Conservation (phyloP, 2,113 vertebrate species). For the Tetraodon nigroviridis region DNA sequence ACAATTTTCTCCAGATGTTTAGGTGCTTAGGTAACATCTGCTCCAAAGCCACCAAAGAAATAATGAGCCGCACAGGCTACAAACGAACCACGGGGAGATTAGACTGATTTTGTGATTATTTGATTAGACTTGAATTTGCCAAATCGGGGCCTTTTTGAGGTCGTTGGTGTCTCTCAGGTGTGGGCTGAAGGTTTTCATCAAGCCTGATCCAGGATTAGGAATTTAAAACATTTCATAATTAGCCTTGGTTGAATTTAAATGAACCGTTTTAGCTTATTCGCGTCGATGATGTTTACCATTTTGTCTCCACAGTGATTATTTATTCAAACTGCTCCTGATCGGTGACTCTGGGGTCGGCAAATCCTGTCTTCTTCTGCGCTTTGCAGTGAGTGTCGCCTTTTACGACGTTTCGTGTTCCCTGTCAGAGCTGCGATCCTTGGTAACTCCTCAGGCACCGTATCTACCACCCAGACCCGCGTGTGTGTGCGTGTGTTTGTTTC, state of each 20-base stretch:
- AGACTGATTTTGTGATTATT: too few relatives aligned
- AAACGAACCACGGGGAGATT: too few relatives aligned
- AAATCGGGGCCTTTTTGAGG: too few relatives aligned
- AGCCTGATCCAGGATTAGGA: too few relatives aligned
- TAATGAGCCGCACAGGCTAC: too few relatives aligned
- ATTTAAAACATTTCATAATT: too few relatives aligned
- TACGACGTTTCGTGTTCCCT: neutral
- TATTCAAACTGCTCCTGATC: slow-evolving; percentile 99
- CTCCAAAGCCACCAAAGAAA: neutral
- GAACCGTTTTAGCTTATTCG: neutral
- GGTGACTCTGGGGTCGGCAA: slow-evolving; percentile 98
- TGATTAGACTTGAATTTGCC: too few relatives aligned
- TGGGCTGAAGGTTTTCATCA: too few relatives aligned
- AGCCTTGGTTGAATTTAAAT: too few relatives aligned
- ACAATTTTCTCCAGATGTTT: neutral
- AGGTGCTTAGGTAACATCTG: slow-evolving; percentile 9
- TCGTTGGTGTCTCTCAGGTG: too few relatives aligned
- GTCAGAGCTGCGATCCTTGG: neutral
- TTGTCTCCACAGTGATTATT: slow-evolving; percentile 87
- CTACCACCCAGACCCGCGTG: slow-evolving; percentile 3
- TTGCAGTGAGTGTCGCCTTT: slow-evolving; percentile 84
- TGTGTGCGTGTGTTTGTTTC: slow-evolving; percentile 1
- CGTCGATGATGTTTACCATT: neutral
- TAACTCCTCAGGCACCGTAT: neutral
- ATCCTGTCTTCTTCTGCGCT: slow-evolving; percentile 96